phyloP scores from a whole-genome alignment of 2,113 vertebrate species.

The Columbina picui region DNA sequence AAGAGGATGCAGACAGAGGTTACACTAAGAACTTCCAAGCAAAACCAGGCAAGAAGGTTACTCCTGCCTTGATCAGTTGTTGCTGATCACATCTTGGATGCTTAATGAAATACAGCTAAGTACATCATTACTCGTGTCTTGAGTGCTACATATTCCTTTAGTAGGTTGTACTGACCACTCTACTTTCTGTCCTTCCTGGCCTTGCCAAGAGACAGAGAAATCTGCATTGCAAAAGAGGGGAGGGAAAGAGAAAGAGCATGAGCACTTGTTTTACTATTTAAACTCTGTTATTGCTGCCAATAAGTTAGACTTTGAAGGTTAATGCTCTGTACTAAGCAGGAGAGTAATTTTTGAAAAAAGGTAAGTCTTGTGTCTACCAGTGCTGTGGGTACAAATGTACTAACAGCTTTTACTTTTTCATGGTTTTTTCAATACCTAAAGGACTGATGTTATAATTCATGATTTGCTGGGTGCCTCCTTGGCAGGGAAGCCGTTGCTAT shows the following conservation, averaged over 20 bases:
- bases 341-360: not conserved
- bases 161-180: not conserved
- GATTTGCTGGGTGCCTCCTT: not conserved
- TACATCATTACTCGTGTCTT: not conserved
- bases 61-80: not conserved
- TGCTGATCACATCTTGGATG: not conserved
- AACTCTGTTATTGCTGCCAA: not conserved
- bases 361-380: rapidly evolving
- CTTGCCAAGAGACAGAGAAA: conserved; percentile 18
- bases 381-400: not conserved
- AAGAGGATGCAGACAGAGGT: not conserved
- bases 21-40: not conserved
- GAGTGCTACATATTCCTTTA: not conserved
- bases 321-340: not conserved
- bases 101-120: not conserved
- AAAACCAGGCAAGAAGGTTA: not conserved
- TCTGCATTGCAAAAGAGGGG: not conserved
- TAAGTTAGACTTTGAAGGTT: not conserved
- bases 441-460: not conserved
- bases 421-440: not conserved
- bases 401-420: not conserved
- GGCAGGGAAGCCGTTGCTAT: not conserved
- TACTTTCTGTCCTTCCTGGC: not conserved
- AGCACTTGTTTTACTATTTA: not conserved
- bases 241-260: not conserved